A percentile compares a stretch with the other conserved stretches of the same genome.
Conservation (phyloP, 1,140 invertebrate species). For the Mamestra configurata region DNA sequence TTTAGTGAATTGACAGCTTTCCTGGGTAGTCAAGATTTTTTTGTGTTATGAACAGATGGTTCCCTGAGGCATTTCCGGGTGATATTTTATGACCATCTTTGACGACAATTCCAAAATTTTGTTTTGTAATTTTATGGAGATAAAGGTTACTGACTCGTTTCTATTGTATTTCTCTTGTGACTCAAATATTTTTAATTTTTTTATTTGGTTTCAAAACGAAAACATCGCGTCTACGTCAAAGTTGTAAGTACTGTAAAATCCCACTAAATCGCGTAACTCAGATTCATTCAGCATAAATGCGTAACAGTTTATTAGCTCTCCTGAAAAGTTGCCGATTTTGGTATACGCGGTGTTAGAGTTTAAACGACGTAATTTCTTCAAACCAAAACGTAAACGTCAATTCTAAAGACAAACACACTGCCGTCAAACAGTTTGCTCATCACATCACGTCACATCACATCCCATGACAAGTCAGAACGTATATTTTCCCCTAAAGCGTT, state of each 20-base stretch:
- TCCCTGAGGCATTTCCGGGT: neutral
- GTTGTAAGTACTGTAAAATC: too few species aligned
- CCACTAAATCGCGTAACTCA: too few species aligned
- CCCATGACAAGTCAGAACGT: too few species aligned
- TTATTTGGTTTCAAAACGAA: too few species aligned
- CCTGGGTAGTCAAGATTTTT: neutral
- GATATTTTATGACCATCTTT: neutral
- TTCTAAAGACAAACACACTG: neutral
- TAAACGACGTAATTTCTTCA: neutral
- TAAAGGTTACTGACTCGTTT: neutral
- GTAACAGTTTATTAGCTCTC: too few species aligned
- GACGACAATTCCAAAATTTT: neutral
- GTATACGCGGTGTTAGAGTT: too few species aligned
- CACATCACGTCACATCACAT: neutral
- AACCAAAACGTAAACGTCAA: neutral
- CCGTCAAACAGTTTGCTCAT: neutral
- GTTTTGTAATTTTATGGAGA: neutral
- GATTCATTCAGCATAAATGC: too few species aligned
- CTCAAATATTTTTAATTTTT: too few species aligned
- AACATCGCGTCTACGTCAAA: too few species aligned
- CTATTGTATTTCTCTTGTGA: too few species aligned
- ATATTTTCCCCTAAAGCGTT: neutral
- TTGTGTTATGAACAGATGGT: neutral
- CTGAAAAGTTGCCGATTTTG: neutral
- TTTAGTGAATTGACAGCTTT: conserved; percentile 11